These are phyloP conservation scores for Phallusia fumigata DNA, from an alignment of 23 tunicate genomes.

Conservation along the genomic window DNA sequence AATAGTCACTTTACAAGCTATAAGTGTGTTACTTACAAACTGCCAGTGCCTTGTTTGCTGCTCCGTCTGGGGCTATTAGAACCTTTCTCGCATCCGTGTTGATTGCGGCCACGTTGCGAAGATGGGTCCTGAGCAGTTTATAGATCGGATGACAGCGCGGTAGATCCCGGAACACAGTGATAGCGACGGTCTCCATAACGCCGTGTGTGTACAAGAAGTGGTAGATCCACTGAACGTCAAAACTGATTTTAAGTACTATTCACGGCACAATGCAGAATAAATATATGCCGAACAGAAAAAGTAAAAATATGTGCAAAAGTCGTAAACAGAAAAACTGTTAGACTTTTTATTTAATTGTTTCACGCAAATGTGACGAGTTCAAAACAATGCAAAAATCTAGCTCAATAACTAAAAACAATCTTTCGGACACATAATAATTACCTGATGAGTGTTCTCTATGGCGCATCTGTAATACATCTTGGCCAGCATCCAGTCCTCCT, in stretches of 20 bases:
- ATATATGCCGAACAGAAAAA: too few species aligned
- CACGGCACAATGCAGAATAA: too few species aligned
- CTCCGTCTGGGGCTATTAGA: neutral
- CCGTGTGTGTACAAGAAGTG: conserved; percentile 17
- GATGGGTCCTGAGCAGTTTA: conserved; percentile 31
- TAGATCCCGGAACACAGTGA: conserved; percentile 30
- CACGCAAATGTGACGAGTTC: too few species aligned
- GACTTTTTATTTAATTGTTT: too few species aligned
- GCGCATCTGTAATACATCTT: conserved; percentile 33
- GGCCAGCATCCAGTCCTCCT: conserved; percentile 53
- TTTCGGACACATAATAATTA: too few species aligned
- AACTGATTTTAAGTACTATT: neutral
- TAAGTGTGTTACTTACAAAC: neutral
- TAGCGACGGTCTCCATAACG: conserved; percentile 36
- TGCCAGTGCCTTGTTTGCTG: conserved; percentile 24
- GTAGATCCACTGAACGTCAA: conserved; percentile 17
- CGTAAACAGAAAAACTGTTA: too few species aligned
- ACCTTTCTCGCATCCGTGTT: conserved; percentile 27
- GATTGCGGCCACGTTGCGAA: conserved; percentile 23
- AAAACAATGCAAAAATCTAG: too few species aligned
- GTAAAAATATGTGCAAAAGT: too few species aligned
- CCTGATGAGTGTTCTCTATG: neutral
- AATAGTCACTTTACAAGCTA: too few species aligned
- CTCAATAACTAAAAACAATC: too few species aligned
- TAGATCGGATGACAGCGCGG: conserved; percentile 44